A percentile compares a stretch with the other conserved stretches of the same genome.
Evolutionary conservation across 2,113 vertebrate species (phyloP).

Genomic region (Notarius lentiginosus): DNA sequence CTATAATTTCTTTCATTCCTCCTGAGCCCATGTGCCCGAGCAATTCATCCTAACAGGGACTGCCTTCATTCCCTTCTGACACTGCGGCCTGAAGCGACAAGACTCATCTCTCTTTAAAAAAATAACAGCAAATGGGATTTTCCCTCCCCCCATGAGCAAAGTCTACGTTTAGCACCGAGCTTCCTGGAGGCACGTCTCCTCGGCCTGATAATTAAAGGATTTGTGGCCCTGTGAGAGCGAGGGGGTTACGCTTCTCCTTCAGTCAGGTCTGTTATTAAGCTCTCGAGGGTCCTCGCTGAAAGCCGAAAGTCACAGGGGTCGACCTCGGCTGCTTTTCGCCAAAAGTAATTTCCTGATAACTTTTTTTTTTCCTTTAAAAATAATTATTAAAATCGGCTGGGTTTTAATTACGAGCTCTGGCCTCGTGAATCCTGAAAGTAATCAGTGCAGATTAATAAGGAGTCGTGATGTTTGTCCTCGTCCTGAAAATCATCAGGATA

Average conservation of each 20-base stretch:
- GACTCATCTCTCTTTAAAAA: constrained; percentile 47
- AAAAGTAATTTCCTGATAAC: constrained; percentile 54
- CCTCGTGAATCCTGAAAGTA: constrained; percentile 44
- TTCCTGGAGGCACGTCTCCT: constrained; percentile 56
- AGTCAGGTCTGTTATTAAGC: constrained; percentile 55
- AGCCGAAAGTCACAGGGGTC: constrained; percentile 51
- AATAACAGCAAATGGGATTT: constrained; percentile 57
- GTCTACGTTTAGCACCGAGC: constrained; percentile 51
- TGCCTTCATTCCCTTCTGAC: constrained; percentile 40
- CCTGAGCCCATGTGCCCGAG: neutral
- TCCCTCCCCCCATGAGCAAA: constrained; percentile 39
- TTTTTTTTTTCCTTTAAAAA: constrained; percentile 54
- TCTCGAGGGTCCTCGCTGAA: constrained; percentile 51
- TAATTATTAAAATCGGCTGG: constrained; percentile 43
- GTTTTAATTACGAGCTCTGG: constrained; percentile 43
- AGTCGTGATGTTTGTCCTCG: constrained; percentile 26
- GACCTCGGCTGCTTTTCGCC: constrained; percentile 45
- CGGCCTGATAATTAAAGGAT: constrained; percentile 68
- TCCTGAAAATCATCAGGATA: constrained; percentile 27
- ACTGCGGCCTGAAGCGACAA: constrained; percentile 50
- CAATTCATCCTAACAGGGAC: constrained; percentile 25
- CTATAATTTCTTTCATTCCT: constrained; percentile 21
- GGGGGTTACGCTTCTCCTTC: constrained; percentile 50
- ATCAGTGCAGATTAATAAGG: constrained; percentile 50
- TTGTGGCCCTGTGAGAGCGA: constrained; percentile 64